Conservation (phyloP, 1,140 invertebrate species). For the Ips typographus region DNA sequence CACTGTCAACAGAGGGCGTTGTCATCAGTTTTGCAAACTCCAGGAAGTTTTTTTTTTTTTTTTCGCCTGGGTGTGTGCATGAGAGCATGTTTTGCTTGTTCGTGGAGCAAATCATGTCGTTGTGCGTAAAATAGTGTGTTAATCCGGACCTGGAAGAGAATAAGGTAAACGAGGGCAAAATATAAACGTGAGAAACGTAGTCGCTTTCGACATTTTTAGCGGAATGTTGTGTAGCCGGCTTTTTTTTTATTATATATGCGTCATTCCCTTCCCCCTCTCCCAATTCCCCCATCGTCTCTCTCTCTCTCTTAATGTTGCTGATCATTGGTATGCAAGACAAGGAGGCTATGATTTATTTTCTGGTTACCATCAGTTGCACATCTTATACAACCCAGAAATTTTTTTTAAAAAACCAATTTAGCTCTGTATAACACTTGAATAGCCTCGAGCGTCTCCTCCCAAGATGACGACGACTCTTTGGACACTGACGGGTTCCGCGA, state of each 20-base stretch:
- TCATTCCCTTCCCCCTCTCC: conserved; percentile 1
- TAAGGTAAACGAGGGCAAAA: no score
- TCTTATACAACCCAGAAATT: conserved; percentile 1
- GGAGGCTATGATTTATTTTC: conserved; percentile 52
- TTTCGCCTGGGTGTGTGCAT: conserved; percentile 36
- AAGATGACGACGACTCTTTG: conserved; percentile 58
- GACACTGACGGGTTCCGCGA: conserved; percentile 57
- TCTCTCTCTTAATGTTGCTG: conserved; percentile 18
- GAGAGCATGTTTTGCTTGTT: conserved; percentile 31
- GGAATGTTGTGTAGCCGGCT: conserved; percentile 46
- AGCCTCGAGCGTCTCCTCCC: conserved; percentile 53
- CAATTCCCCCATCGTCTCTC: conserved; percentile 18
- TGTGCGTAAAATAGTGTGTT: no score
- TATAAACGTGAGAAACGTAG: no score
- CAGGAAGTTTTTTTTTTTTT: conserved; percentile 29
- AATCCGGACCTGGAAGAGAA: no score
- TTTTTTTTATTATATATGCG: conserved; percentile 20
- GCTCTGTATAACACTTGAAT: conserved; percentile 3
- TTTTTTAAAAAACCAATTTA: conserved; percentile 1
- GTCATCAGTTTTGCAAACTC: conserved; percentile 47
- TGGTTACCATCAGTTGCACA: conserved; percentile 43
- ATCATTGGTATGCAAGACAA: conserved; percentile 44
- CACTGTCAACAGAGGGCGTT: neutral
- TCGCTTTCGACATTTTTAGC: conserved; percentile 9
- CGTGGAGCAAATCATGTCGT: neutral